A percentile compares a stretch with the other conserved stretches of the same genome.
phyloP scores from a whole-genome alignment of 92 coral and sea anemone species.

The Hydrozoanthus gracilis region DNA sequence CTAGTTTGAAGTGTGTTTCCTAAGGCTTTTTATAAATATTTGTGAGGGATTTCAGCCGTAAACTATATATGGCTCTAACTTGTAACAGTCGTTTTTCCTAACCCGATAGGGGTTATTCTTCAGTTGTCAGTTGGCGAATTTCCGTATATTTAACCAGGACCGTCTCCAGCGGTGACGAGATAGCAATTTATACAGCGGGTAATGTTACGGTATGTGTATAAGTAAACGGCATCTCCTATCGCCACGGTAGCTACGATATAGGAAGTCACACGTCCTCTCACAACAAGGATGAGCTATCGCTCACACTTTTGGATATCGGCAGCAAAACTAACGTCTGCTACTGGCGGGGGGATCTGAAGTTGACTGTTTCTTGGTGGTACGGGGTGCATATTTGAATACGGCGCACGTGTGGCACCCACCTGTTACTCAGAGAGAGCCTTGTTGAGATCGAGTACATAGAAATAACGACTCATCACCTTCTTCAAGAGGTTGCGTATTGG shows the following conservation, averaged over 20 bases:
- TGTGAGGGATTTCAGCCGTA: too few species aligned
- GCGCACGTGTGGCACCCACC: constrained; percentile 43
- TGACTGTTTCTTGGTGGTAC: constrained; percentile 20
- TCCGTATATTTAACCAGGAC: not conserved
- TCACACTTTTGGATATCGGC: constrained; percentile 22
- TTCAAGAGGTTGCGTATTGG: constrained; percentile 44
- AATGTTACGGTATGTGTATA: constrained; percentile 45
- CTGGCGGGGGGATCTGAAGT: constrained; percentile 29
- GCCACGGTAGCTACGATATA: constrained; percentile 24
- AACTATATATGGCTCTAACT: not conserved
- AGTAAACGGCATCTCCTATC: constrained; percentile 49
- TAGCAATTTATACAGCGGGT: constrained; percentile 20
- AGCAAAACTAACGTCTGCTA: too few species aligned
- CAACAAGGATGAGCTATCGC: too few species aligned
- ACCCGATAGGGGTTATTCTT: too few species aligned
- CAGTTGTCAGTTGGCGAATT: not conserved
- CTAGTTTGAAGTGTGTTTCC: too few species aligned
- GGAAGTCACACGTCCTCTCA: constrained; percentile 22
- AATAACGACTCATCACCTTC: constrained; percentile 19
- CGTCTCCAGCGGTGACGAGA: not conserved
- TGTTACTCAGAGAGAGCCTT: constrained; percentile 32
- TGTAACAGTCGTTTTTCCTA: not conserved
- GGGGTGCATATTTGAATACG: constrained; percentile 32
- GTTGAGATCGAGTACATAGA: constrained; percentile 38
- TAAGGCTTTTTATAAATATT: too few species aligned